A percentile compares a stretch with the other conserved stretches of the same genome.
phyloP scores from a whole-genome alignment of 2,113 vertebrate species.

The Ctenomys sociabilis region DNA sequence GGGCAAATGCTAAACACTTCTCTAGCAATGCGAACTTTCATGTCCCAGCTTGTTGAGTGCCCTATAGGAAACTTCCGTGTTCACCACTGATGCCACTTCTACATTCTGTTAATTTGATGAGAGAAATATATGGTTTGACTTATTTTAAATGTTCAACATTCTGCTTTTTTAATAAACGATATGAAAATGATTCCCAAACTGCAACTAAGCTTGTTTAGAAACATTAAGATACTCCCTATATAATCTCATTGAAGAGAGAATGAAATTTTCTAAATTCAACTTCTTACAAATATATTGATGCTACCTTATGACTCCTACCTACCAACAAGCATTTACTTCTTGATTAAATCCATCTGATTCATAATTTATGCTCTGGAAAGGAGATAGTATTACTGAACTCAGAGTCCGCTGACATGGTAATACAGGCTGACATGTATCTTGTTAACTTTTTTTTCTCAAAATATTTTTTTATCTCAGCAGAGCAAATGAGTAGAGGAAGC shows the following conservation, averaged over 20 bases:
- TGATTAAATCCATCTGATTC: neutral
- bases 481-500: neutral
- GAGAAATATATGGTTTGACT: neutral
- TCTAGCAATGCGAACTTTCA: rapidly evolving
- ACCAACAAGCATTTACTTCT: neutral
- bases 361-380: neutral
- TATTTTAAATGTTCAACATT: neutral
- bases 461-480: neutral
- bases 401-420: neutral
- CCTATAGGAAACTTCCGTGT: neutral
- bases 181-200: neutral
- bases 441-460: neutral
- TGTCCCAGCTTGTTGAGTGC: rapidly evolving
- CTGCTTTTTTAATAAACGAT: neutral
- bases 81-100: neutral
- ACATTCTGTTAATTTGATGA: neutral
- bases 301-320: neutral
- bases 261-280: neutral
- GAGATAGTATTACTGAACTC: neutral
- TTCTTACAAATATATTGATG: neutral
- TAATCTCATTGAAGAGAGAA: neutral
- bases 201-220: neutral
- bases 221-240: neutral
- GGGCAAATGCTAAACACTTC: rapidly evolving
- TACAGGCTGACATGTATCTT: neutral